These are phyloP conservation scores for Ophion ventricosus DNA, from an alignment of 2,888 invertebrate genomes.

Conservation along the genomic window DNA sequence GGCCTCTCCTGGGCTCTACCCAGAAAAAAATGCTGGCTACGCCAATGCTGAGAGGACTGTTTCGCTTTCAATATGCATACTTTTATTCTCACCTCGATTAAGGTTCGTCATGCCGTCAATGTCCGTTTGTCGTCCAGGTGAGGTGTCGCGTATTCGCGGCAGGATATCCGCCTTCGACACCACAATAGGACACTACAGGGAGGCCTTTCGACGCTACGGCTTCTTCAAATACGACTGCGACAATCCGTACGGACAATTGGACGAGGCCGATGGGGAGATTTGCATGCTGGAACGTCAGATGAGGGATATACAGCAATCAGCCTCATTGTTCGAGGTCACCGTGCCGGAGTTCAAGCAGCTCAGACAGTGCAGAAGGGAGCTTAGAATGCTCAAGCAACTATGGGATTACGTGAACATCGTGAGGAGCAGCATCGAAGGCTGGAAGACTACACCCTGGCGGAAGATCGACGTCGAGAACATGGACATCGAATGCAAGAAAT, in stretches of 20 bases:
- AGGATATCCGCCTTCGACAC: conserved; percentile 94
- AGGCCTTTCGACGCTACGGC: conserved; percentile 92
- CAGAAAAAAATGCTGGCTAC: too few relatives aligned
- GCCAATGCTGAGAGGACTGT: too few relatives aligned
- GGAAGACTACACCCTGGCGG: conserved; percentile 98
- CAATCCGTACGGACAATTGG: conserved; percentile 90
- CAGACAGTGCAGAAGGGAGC: conserved; percentile 95
- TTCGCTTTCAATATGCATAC: neutral
- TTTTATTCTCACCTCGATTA: neutral
- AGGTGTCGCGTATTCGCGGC: conserved; percentile 95
- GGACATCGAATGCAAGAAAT: conserved; percentile 99
- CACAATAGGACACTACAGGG: conserved; percentile 92
- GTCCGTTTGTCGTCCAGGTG: conserved; percentile 83
- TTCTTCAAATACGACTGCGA: conserved; percentile 91
- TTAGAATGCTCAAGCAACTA: conserved; percentile 95
- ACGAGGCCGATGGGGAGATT: conserved; percentile 91
- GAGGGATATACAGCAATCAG: conserved; percentile 93
- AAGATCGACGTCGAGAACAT: conserved; percentile 99
- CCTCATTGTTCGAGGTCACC: conserved; percentile 96
- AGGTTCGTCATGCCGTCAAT: neutral
- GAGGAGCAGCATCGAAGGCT: conserved; percentile 95
- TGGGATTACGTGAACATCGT: conserved; percentile 98
- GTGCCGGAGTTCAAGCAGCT: conserved; percentile 97
- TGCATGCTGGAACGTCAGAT: conserved; percentile 93
- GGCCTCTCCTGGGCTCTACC: too few relatives aligned